Evolutionary conservation across 2,888 invertebrate species (phyloP), one percentile per base, ranked within the genome.

Genomic region (Liposcelis brunnea): DNA sequence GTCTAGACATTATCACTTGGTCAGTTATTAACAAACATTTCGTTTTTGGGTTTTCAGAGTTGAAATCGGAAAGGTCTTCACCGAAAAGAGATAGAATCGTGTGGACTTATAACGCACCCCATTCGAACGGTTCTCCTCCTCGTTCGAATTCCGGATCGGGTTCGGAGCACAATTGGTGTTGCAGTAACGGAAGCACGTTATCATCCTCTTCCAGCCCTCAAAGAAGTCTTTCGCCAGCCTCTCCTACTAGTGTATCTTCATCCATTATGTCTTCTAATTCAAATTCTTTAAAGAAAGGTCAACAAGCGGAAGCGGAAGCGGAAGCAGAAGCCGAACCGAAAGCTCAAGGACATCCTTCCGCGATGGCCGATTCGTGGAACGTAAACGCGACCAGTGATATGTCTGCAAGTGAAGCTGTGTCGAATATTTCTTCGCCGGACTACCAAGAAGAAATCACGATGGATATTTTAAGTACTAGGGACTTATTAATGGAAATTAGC

Each of bases 41-140:
- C n/a, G n/a, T n/a, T n/a, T n/a, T n/a, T n/a, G n/a, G n/a, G n/a
- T n/a, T n/a, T n/a, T n/a, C n/a, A n/a, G n/a, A n/a, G n/a, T n/a
- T n/a, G n/a, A n/a, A 26, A 26, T 4, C 26, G 8, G 26, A 26
- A 26, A 26, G 8, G 4, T 26, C 26, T 8, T 26, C 26, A 6
- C 26, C 26, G 8, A 26, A 26, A 26, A 26, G 66, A 57, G 72
- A 69, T 62, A 74, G 86, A 55, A 85, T 87, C 59, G 85, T 87
- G 44, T 87, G 87, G 87, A 87, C 87, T 44, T 87, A 85, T 69
- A 89, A 87, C 69, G 86, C 87, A 48, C 86, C 87, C n/a, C 72
- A 52, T 15, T 37, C 77, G 36, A 71, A 26, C 8, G 26, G 75
- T 55, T 67, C 71, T 53, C 67, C 71, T 37, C 26, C 26, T 26